A percentile compares a stretch with the other conserved stretches of the same genome.
phyloP scores from a whole-genome alignment of 2,888 invertebrate species.

The Stenchaetothrips biformis region DNA sequence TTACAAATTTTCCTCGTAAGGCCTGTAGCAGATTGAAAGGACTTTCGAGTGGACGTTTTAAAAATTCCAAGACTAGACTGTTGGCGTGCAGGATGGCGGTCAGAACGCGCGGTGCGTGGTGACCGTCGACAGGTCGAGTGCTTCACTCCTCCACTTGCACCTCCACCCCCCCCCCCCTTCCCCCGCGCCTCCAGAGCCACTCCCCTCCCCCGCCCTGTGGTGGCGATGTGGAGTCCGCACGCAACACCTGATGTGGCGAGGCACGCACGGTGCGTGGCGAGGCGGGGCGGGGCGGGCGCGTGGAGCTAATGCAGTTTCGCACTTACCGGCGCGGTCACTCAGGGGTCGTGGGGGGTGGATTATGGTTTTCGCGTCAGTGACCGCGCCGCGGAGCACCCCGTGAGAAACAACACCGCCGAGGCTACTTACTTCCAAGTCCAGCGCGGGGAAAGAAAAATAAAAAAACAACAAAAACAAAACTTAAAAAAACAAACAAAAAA shows the following conservation, averaged over 20 bases:
- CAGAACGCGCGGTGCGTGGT: too few species aligned
- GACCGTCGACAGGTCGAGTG: too few species aligned
- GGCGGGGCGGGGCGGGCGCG: neutral
- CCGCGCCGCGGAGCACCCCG: neutral
- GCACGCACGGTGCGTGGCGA: neutral
- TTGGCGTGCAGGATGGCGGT: too few species aligned
- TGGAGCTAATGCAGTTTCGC: conserved; percentile 14
- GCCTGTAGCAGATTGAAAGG: too few species aligned
- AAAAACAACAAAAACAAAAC: too few species aligned
- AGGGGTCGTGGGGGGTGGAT: neutral
- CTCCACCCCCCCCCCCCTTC: neutral
- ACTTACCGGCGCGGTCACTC: neutral
- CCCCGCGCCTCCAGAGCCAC: neutral
- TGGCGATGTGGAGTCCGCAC: neutral
- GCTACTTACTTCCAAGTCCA: neutral
- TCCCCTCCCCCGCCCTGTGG: neutral
- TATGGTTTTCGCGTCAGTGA: neutral
- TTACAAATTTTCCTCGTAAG: too few species aligned
- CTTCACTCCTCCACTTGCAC: too few species aligned
- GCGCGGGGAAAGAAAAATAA: neutral
- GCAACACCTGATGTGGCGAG: neutral
- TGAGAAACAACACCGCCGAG: neutral
- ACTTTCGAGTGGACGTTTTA: too few species aligned
- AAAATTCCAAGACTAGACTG: too few species aligned
- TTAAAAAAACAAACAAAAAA: too few species aligned